Conservation (phyloP, 2,113 vertebrate species). For the Thryonomys swinderianus region DNA sequence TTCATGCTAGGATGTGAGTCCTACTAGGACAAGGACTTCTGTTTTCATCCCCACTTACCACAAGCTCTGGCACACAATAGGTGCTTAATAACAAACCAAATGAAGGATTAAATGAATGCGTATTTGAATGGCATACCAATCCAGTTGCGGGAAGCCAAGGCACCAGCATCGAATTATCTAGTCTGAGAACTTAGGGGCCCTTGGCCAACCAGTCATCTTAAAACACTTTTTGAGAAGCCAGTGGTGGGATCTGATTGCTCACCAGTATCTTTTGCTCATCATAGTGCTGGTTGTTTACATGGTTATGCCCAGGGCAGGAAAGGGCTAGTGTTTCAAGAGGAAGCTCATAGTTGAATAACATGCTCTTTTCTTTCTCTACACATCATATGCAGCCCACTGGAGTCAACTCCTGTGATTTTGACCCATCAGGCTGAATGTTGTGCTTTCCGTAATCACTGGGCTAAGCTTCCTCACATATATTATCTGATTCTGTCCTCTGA, state of each 20-base stretch:
- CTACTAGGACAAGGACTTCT: background rate
- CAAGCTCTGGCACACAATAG: background rate
- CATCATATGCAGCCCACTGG: background rate
- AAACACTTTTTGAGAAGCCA: conserved; percentile 17
- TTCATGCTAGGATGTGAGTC: background rate
- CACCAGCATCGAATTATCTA: background rate
- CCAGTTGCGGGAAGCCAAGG: background rate
- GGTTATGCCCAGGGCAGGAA: no score
- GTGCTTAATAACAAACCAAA: background rate
- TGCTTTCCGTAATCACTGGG: background rate
- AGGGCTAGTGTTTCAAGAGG: background rate
- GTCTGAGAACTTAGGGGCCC: background rate
- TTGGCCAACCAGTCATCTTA: background rate
- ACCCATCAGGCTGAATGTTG: background rate
- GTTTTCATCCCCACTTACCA: background rate
- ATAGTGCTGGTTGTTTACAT: background rate
- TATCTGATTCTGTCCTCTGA: background rate
- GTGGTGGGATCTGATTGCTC: background rate
- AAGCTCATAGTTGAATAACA: background rate
- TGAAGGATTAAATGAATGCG: background rate
- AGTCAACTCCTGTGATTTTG: background rate
- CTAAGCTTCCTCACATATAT: background rate
- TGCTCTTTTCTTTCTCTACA: background rate
- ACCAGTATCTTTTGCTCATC: background rate
- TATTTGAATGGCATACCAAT: background rate